Conservation (phyloP, 2,888 invertebrate genomes). For the Sicus ferrugineus region DNA sequence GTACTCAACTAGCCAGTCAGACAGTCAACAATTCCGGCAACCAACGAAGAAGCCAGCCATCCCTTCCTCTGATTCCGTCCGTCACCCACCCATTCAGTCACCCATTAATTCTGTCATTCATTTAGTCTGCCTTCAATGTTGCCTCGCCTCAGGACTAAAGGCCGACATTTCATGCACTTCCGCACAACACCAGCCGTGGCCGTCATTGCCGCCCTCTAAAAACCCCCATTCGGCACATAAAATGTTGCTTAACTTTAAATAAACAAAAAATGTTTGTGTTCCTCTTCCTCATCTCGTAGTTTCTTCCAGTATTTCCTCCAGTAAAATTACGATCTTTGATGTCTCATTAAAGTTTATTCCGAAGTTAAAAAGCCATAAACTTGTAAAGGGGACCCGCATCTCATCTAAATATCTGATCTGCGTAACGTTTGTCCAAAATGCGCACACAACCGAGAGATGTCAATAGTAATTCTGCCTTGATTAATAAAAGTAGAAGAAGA, state of each 20-base stretch:
- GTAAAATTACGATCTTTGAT: constrained; percentile 1
- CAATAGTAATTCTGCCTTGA: too few relatives aligned
- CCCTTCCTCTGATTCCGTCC: too few relatives aligned
- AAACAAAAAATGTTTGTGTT: not conserved
- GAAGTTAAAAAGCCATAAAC: constrained; percentile 22
- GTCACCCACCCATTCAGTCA: not conserved
- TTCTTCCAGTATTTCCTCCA: not conserved
- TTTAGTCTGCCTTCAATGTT: not conserved
- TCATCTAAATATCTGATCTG: constrained; percentile 6
- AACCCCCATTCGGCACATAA: not conserved
- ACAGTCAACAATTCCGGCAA: not conserved
- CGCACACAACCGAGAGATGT: not conserved
- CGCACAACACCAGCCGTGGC: too few relatives aligned
- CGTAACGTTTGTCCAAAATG: constrained; percentile 1
- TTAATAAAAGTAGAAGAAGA: too few relatives aligned
- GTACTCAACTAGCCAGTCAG: not conserved
- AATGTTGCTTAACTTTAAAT: not conserved
- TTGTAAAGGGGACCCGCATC: not conserved
- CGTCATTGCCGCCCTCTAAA: too few relatives aligned
- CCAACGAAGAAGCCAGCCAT: too few relatives aligned
- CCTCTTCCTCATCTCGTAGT: not conserved
- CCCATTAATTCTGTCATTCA: constrained; percentile 5
- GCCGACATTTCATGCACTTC: too few relatives aligned
- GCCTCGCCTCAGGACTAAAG: too few relatives aligned
- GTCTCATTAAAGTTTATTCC: constrained; percentile 23